Base-by-base conservation (phyloP, 92 coral and sea anemone genomes). In the Phymanthus crucifer region DNA sequence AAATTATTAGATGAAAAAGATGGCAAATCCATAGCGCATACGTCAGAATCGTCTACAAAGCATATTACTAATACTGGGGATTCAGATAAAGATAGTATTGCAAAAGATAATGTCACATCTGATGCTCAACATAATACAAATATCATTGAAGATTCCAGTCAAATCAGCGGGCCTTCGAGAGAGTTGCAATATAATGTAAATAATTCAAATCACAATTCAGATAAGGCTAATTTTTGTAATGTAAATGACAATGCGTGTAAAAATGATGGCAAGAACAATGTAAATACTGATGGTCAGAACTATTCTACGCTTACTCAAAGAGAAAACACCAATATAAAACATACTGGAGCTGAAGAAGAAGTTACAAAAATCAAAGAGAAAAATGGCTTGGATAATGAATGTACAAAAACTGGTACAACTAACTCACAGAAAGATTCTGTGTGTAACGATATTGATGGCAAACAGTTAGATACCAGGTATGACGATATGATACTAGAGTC, bases 1-100 rank as follows among this genome's bases (percentile, higher is more conserved):
- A 65, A 31, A 33, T 43, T 77, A 77, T 52, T 37, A 19, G 52
- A n/a, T 31, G 65, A 74, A 46, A 46, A 61, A 61, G 38, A 36
- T 38, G 68, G 29, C 23, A 69, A 16, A 69, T 19, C 47, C 11
- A 1, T 19, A 29, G 19, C 31, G 32, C 35, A 31, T 36, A 33
- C 43, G 1, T 34, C 27, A 18, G 72, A 77, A 31, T 65, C 23
- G 0, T 24, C 68, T 2, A 61, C 68, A 1, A 61, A 24, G 13
- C 32, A 61, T 14, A 11, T 27, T 67, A 78, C 43, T 31, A 76
- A 65, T 65, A 8, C 81, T 29, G 26, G 45, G 33, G 35, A 35
- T 35, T 35, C 45, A 19, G 50, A 35, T n/a, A 21, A 33, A 8
- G 17, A 24, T 29, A 70, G 50, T 35, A 24, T 70, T 35, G 74